phyloP scores from a whole-genome alignment of 2,888 invertebrate species.

The Thelaira solivaga region DNA sequence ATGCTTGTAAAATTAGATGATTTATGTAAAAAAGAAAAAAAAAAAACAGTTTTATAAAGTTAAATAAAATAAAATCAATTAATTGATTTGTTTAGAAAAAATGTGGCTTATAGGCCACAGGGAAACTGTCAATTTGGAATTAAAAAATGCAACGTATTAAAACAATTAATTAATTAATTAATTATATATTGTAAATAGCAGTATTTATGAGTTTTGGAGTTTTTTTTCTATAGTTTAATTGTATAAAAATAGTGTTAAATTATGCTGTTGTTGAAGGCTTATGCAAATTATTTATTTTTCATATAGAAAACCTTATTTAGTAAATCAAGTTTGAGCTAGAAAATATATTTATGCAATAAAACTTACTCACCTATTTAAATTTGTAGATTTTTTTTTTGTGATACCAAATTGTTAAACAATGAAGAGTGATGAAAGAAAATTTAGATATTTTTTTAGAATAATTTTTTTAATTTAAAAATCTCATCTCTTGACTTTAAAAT shows the following conservation, averaged over 20 bases:
- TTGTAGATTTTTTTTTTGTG: not conserved
- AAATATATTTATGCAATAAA: not conserved
- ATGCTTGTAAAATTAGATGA: slow-evolving; percentile 11
- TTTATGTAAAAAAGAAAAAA: slow-evolving; percentile 2
- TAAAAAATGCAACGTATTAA: not conserved
- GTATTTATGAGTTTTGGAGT: not conserved
- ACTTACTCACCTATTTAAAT: slow-evolving; percentile 24
- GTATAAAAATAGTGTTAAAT: slow-evolving; percentile 1
- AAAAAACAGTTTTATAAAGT: no score
- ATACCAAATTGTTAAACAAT: not conserved
- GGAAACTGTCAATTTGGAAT: not conserved
- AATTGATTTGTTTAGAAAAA: slow-evolving; percentile 36
- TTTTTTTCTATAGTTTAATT: not conserved
- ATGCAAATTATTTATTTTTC: slow-evolving; percentile 34
- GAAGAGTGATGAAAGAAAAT: no score
- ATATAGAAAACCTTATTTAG: not conserved
- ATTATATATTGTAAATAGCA: not conserved
- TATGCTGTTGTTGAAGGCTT: not conserved
- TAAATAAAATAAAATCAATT: slow-evolving; percentile 13
- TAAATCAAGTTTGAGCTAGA: not conserved
- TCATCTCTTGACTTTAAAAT: no score
- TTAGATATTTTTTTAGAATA: no score
- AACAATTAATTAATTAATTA: not conserved
- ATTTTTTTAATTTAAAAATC: not conserved
- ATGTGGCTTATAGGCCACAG: not conserved